A percentile compares a stretch with the other conserved stretches of the same genome.
Evolutionary conservation across 2,797 vertebrate species (phyloP).

Genomic region (Chloroceryle inda): DNA sequence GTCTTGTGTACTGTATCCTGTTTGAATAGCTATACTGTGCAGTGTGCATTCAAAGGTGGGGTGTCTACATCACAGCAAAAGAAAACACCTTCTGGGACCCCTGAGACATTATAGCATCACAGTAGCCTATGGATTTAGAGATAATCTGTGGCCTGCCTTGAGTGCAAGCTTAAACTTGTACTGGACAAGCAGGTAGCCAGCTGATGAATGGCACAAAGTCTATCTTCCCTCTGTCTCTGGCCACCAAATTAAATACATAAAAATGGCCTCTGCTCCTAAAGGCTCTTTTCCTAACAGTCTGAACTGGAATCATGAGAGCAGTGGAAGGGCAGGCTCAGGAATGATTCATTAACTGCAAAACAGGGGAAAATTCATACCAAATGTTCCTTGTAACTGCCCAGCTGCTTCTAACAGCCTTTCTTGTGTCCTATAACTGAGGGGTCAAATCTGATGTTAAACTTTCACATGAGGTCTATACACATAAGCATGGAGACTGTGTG

Average conservation of each 20-base stretch:
- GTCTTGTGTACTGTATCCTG: not conserved
- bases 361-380: constrained; percentile 70
- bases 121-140: not conserved
- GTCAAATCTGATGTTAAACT: constrained; percentile 36
- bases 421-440: not conserved
- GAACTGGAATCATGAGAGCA: constrained; percentile 52
- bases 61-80: not conserved
- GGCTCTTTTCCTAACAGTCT: constrained; percentile 1
- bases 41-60: not conserved
- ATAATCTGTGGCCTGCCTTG: not conserved
- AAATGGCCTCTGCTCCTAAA: not conserved
- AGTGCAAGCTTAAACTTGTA: not conserved
- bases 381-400: constrained; percentile 56
- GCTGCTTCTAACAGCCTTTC: constrained; percentile 35
- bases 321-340: constrained; percentile 48
- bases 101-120: not conserved
- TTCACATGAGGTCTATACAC: not conserved
- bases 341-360: constrained; percentile 70
- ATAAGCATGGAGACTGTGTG: not conserved
- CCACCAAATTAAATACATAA: constrained; percentile 18
- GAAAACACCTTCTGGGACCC: not conserved
- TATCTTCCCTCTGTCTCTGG: not conserved
- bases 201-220: not conserved
- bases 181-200: not conserved
- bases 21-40: not conserved